Conservation (phyloP, 2,797 vertebrate species). For the Synanceia verrucosa region DNA sequence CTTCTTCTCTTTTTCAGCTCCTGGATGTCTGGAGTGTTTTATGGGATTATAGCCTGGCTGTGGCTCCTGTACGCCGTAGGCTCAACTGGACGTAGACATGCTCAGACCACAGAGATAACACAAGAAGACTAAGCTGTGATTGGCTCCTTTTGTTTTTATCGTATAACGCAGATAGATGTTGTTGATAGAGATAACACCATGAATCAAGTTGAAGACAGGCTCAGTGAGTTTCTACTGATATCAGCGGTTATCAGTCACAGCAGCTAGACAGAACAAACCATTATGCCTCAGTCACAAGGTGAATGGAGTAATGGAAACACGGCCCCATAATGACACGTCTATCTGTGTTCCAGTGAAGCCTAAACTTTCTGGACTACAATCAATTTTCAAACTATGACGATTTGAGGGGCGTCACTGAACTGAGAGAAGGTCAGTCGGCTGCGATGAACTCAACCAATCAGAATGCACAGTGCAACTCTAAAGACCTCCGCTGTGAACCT, state of each 20-base stretch:
- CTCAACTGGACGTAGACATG: neutral
- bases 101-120: neutral
- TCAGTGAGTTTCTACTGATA: neutral
- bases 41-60: neutral
- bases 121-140: neutral
- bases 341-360: neutral
- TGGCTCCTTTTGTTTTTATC: neutral
- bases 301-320: neutral
- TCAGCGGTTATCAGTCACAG: neutral
- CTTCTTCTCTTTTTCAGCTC: conserved; percentile 14
- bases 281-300: neutral
- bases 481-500: too few relatives aligned
- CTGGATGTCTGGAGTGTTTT: conserved; percentile 2
- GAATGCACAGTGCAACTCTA: conserved; percentile 51
- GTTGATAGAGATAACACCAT: neutral
- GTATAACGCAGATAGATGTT: neutral
- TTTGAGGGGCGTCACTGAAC: neutral
- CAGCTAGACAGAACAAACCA: neutral
- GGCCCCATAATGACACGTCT: neutral
- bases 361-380: neutral
- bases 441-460: conserved; percentile 18
- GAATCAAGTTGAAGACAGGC: neutral
- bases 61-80: neutral
- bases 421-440: neutral
- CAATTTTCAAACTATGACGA: neutral